Evolutionary conservation across 1,140 invertebrate species (phyloP).

Genomic region (Saccostrea glomerata): DNA sequence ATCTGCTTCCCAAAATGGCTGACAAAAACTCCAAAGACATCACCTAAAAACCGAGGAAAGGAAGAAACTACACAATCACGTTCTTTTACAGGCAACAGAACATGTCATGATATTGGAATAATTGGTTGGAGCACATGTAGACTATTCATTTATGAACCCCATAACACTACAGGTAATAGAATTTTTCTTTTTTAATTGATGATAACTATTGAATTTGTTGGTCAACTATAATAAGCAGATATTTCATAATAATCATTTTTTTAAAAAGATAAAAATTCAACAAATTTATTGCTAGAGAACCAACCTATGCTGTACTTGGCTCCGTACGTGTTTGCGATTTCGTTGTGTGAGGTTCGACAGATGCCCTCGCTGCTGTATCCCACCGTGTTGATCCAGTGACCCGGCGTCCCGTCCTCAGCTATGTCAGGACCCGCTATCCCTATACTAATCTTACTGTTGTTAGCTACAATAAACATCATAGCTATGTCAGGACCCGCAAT

Average conservation of each 20-base stretch:
- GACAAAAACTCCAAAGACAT: slow-evolving; percentile 76
- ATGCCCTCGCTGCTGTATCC: slow-evolving; percentile 76
- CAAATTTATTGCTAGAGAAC: background rate
- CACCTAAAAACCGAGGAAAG: slow-evolving; percentile 65
- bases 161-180: no score
- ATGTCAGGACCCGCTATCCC: slow-evolving; percentile 78
- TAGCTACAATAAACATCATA: slow-evolving; percentile 58
- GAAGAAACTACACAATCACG: no score
- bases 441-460: slow-evolving; percentile 74
- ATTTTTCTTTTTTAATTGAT: background rate
- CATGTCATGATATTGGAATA: background rate
- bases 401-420: slow-evolving; percentile 72
- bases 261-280: no score
- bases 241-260: no score
- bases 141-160: no score
- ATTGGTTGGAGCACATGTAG: no score
- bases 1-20: slow-evolving; percentile 75
- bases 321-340: slow-evolving; percentile 72
- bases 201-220: background rate
- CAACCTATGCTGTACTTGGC: slow-evolving; percentile 74
- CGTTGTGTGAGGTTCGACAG: slow-evolving; percentile 75
- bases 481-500: no score
- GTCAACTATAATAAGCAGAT: no score
- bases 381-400: slow-evolving; percentile 77
- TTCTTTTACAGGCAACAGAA: no score